Evolutionary conservation across 2,113 vertebrate species (phyloP), one percentile per base, ranked within the genome.

Genomic region (Hystrix cristata): DNA sequence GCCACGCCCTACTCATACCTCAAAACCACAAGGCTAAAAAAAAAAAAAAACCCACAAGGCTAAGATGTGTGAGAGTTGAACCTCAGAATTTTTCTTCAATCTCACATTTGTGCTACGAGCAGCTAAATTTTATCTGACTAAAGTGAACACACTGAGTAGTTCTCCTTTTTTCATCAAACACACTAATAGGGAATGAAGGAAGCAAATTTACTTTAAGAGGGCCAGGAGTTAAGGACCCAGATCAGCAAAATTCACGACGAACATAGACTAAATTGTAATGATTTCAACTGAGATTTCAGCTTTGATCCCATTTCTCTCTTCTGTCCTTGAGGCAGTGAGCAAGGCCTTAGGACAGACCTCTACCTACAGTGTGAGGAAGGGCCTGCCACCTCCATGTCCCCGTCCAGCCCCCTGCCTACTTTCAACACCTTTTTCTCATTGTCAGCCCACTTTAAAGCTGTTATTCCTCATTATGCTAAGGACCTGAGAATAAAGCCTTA

Each of bases 401-500:
- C 46, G 13, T 12, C 43, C 0, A 71, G 18, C 2, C 38, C 0
- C 16, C 29, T 78, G 11, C 51, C 14, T 31, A 12, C 76, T 83
- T 53, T 46, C 59, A 80, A 84, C 16, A 19, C 13, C 27, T 46
- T 14, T 48, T 48, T 76, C 48, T 57, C 48, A 72, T 34, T 46
- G 31, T 69, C 86, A 31, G 34, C 34, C 55, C 38, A 62, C 31
- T 14, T 38, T 46, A 90, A 93, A 69, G 10, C 29, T 62, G 6
- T 62, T 93, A 31, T 0, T 74, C 21, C 29, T 88, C n/a, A 87
- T 76, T 69, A 31, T 72, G 62, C 34, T 38, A 60, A 91, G 16
- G 13, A 74, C 62, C 62, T 80, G 62, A 97, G 79, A 88, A 57
- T 53, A 90, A 90, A 95, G 59, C 21, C 55, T 11, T 25, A 94